Conservation (phyloP, 2,113 vertebrate genomes). For the Phocoena phocoena region DNA sequence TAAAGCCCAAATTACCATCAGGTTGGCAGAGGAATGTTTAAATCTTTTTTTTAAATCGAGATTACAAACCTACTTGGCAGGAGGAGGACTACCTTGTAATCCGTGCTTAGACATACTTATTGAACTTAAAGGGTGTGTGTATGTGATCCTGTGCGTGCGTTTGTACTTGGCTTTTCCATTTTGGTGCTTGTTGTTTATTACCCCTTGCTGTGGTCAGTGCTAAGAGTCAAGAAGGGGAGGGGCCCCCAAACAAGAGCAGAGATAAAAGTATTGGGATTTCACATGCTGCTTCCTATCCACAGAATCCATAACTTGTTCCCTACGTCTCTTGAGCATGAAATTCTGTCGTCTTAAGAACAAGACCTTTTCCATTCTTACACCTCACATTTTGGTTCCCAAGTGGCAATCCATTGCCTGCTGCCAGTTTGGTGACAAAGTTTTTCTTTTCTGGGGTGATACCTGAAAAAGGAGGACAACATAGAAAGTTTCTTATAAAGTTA, state of each 20-base stretch:
- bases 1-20: background rate
- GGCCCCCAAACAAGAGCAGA: background rate
- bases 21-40: background rate
- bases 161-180: background rate
- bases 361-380: background rate
- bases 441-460: no score
- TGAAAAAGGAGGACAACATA: background rate
- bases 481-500: background rate
- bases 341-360: background rate
- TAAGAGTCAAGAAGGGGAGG: background rate
- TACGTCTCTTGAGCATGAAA: background rate
- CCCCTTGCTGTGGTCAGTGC: background rate
- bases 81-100: background rate
- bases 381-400: background rate
- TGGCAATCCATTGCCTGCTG: background rate
- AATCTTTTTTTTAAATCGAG: background rate
- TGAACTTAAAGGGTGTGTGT: background rate
- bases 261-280: background rate
- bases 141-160: no score
- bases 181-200: background rate
- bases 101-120: background rate
- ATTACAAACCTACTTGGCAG: background rate
- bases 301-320: background rate
- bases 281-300: background rate
- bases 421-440: background rate